Evolutionary conservation across 2,113 vertebrate species (phyloP).

Genomic region (Vanacampus margaritifer): DNA sequence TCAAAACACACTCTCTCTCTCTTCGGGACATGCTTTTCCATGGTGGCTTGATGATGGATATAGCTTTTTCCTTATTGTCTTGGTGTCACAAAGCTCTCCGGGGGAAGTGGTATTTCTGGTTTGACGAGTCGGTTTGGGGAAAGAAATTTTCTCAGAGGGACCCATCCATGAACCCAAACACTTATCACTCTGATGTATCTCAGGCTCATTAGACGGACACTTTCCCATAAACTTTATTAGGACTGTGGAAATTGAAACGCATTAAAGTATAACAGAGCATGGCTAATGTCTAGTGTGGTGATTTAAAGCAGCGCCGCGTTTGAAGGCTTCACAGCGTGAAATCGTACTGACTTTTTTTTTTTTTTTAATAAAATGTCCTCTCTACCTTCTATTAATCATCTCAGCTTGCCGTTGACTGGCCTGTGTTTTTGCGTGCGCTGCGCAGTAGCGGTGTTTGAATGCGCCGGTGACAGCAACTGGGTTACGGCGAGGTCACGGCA

Average conservation of each 20-base stretch:
- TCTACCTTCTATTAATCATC: neutral
- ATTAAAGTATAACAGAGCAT: conserved; percentile 54
- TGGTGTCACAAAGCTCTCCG: conserved; percentile 24
- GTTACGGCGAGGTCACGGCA: conserved; percentile 52
- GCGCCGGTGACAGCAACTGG: conserved; percentile 47
- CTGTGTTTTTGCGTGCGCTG: conserved; percentile 8
- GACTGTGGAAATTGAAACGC: conserved; percentile 43
- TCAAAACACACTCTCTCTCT: conserved; percentile 56
- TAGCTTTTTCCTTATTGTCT: conserved; percentile 25
- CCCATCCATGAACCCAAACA: conserved; percentile 47
- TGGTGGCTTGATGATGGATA: conserved; percentile 35
- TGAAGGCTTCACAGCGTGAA: conserved; percentile 33
- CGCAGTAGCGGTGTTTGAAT: conserved; percentile 19
- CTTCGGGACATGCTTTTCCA: conserved; percentile 40
- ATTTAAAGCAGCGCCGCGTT: conserved; percentile 32
- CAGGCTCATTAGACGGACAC: conserved; percentile 43
- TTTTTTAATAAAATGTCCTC: conserved; percentile 17
- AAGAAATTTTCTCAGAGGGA: conserved; percentile 33
- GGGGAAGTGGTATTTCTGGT: conserved; percentile 52
- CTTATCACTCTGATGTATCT: conserved; percentile 43
- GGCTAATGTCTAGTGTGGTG: conserved; percentile 45
- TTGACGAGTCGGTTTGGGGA: conserved; percentile 36
- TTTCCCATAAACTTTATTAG: conserved; percentile 58
- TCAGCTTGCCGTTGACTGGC: conserved; percentile 6
- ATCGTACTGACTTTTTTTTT: conserved; percentile 23